Percentiles rank a stretch among this genome's conserved stretches.
phyloP scores from a whole-genome alignment of 1,140 invertebrate species.

The Drosophila burlai region DNA sequence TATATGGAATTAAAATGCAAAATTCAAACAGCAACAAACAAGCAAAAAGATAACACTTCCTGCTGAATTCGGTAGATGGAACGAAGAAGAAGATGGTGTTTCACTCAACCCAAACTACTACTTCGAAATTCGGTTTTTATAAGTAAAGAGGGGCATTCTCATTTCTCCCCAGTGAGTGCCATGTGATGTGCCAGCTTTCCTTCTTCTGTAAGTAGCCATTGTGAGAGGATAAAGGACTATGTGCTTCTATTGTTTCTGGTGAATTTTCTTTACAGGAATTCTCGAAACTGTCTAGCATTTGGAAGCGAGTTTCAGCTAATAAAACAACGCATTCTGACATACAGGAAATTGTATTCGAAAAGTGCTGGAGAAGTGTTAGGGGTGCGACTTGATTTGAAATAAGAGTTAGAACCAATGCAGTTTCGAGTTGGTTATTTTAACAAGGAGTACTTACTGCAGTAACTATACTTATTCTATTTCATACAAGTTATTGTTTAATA shows the following conservation, averaged over 20 bases:
- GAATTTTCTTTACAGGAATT: not conserved
- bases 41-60: conserved; percentile 30
- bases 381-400: not conserved
- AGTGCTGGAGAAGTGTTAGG: too few species aligned
- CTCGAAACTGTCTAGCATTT: not conserved
- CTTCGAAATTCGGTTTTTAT: not conserved
- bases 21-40: conserved; percentile 27
- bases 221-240: not conserved
- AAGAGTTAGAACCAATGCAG: not conserved
- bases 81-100: not conserved
- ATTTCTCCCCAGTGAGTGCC: not conserved
- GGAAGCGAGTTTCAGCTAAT: not conserved
- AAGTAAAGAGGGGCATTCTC: not conserved
- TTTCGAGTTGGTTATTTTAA: not conserved
- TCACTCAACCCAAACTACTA: not conserved
- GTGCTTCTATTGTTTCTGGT: not conserved
- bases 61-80: not conserved
- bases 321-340: not conserved
- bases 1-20: conserved; percentile 55
- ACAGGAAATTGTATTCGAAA: not conserved
- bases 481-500: too few species aligned
- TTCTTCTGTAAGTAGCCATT: not conserved
- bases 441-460: not conserved
- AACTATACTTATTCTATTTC: not conserved
- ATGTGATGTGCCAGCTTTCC: not conserved